phyloP scores from a whole-genome alignment of 1,140 invertebrate species.

The Solenopsis invicta region DNA sequence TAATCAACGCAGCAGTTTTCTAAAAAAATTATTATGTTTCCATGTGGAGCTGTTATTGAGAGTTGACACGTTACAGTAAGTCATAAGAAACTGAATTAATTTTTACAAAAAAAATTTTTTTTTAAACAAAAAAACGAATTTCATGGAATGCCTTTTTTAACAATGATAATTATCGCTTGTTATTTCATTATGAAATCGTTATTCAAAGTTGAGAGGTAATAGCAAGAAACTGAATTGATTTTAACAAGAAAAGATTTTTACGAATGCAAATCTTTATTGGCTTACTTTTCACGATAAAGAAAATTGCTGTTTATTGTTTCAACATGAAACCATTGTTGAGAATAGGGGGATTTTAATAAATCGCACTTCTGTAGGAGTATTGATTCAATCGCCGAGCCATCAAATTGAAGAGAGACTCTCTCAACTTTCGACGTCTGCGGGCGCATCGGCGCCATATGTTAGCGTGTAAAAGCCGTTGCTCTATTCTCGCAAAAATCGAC shows the following conservation, averaged over 20 bases:
- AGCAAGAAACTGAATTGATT: not conserved
- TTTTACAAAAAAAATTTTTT: not conserved
- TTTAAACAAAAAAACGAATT: not conserved
- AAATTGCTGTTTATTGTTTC: not conserved
- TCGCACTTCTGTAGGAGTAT: slow-evolving; percentile 32
- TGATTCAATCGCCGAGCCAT: slow-evolving; percentile 43
- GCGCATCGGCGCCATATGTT: slow-evolving; percentile 77
- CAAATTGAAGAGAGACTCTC: slow-evolving; percentile 63
- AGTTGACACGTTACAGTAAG: not conserved
- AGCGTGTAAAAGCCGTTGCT: slow-evolving; percentile 73
- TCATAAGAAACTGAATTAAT: not conserved
- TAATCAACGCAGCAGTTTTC: not conserved
- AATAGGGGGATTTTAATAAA: not conserved
- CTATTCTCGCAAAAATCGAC: slow-evolving; percentile 78
- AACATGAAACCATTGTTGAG: not conserved
- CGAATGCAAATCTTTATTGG: not conserved
- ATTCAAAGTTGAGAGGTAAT: not conserved
- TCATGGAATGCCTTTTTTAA: not conserved
- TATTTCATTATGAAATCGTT: not conserved
- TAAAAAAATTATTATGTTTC: not conserved
- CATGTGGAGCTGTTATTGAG: not conserved
- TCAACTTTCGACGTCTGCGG: slow-evolving; percentile 51
- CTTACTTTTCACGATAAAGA: not conserved
- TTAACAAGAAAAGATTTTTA: not conserved
- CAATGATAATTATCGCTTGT: not conserved